Evolutionary conservation across 2,113 vertebrate genomes (phyloP), one percentile per base, ranked within the genome.

Genomic region (Amphiprion percula): DNA sequence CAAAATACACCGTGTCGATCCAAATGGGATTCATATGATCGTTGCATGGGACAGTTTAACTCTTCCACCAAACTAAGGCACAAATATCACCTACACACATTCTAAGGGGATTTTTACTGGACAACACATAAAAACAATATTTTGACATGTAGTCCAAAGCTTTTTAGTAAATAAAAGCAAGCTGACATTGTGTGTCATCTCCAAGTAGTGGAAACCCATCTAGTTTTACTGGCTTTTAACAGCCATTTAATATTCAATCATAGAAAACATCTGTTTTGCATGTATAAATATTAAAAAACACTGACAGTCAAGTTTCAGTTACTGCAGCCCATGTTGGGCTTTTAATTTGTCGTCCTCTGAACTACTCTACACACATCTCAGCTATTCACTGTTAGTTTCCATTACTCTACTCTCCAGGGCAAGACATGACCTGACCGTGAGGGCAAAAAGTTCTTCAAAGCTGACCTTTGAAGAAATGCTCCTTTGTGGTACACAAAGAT

Each of bases 1-100:
- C 84, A 86, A 85, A 89, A 84, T 70, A 85, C 83, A 89, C 79
- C 73, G 83, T 92, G 90, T 91, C 87, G 50, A 93, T 88, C 85
- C 91, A 92, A 92, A 89, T 91, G 90, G 92, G 90, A 91, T 91
- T 90, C 88, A 78, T 83, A 85, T 87, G 83, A 88, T 90, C 71
- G 76, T 85, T 84, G 83, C 79, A 46, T 83, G 61, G 75, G 79
- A 88, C 66, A 83, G 68, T 78, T 80, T 64, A 59, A 88, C 69
- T 79, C 66, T 68, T 73, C 41, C 73, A 65, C 82, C 81, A 83
- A 85, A 82, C 28, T 78, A 77, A 74, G 47, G 72, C 72, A 90
- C 80, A 87, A 54, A 83, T 80, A 84, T 81, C 82, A 79, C 66
- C 63, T 65, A 76, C 70, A 79, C 63, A 87, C 63, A 75, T 39